phyloP scores from a whole-genome alignment of 2,888 invertebrate species.

The Torymus texanus region DNA sequence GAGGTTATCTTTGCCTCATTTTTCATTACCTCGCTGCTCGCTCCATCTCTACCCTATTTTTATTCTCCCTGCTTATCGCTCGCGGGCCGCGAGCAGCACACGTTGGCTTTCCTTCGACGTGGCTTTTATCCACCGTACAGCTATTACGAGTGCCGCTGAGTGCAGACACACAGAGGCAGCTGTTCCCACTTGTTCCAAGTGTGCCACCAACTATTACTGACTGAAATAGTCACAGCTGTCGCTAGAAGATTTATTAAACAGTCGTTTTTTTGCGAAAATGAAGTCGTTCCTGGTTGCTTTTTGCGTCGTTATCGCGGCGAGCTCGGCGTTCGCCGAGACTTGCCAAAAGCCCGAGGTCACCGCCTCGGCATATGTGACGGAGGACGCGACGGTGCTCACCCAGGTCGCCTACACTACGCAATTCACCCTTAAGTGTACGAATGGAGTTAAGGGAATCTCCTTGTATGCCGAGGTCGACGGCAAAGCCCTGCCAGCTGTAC shows the following conservation, averaged over 20 bases:
- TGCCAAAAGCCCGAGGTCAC: constrained; percentile 82
- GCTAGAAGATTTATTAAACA: background rate
- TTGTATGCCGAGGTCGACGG: constrained; percentile 94
- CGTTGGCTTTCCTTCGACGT: constrained; percentile 25
- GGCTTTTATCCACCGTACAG: background rate
- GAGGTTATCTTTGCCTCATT: too few relatives aligned
- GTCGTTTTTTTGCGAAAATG: constrained; percentile 49
- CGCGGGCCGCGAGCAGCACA: too few relatives aligned
- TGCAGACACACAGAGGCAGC: constrained; percentile 27
- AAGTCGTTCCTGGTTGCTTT: constrained; percentile 50
- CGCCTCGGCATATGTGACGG: constrained; percentile 91
- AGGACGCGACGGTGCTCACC: constrained; percentile 93
- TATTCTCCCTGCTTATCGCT: too few relatives aligned
- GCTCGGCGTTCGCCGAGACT: constrained; percentile 66
- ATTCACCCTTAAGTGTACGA: constrained; percentile 89
- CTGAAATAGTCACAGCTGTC: constrained; percentile 7
- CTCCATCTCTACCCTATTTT: too few relatives aligned
- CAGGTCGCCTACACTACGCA: constrained; percentile 94
- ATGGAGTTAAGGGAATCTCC: constrained; percentile 81
- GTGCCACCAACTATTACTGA: background rate
- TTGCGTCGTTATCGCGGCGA: constrained; percentile 36
- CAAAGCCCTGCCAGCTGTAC: constrained; percentile 88
- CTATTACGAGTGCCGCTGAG: background rate
- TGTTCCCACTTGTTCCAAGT: constrained; percentile 38
- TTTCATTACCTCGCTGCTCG: too few relatives aligned